Evolutionary conservation across 1,140 invertebrate species (phyloP), one percentile per base, ranked within the genome.

Genomic region (Periplaneta americana): DNA sequence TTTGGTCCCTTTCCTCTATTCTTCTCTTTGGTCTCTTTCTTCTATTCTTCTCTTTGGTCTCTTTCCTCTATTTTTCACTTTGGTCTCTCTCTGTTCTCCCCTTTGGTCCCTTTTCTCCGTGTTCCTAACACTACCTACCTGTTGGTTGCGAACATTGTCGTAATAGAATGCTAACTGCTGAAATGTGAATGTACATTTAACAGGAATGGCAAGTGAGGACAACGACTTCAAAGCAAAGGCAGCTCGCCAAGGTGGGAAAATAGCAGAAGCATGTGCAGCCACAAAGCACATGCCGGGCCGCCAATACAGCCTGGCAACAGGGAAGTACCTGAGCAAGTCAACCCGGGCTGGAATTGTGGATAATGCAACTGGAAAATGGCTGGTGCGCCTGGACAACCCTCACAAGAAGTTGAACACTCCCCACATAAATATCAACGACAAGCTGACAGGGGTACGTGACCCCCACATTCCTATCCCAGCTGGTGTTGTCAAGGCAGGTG

Each of bases 271-370:
- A 34, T 6, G 2, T 2, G 32, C 76, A 34, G 76, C 76, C 32
- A 18, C 36, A n/a, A 78, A 32, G 11, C 76, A 36, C 76, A n/a
- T 78, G 11, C 76, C 76, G 33, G 74, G 74, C 13, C 18, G 76
- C 10, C 31, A 78, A 32, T 78, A 34, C 32, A 32, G 17, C 32
- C 76, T 78, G 31, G 33, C 36, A 36, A n/a, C 76, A 4, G 76
- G 33, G 22, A 78, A 78, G 76, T 18, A 78, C 9, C 32, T 78
- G 33, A 78, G 76, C 76, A 78, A 78, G 76, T 78, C 76, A 18
- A 78, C 76, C 76, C 76, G 31, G 3, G 34, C 36, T 22, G 76
- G 76, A 5, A 78, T 78, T 2, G 36, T 34, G 76, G 76, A 78
- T 11, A n/a, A 34, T 22, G 34, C 6, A n/a, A 33, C 76, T n/a